A percentile compares a stretch with the other conserved stretches of the same genome.
These are phyloP conservation scores for Champsocephalus esox DNA, from an alignment of 2,797 vertebrate species.

Conservation along the genomic window DNA sequence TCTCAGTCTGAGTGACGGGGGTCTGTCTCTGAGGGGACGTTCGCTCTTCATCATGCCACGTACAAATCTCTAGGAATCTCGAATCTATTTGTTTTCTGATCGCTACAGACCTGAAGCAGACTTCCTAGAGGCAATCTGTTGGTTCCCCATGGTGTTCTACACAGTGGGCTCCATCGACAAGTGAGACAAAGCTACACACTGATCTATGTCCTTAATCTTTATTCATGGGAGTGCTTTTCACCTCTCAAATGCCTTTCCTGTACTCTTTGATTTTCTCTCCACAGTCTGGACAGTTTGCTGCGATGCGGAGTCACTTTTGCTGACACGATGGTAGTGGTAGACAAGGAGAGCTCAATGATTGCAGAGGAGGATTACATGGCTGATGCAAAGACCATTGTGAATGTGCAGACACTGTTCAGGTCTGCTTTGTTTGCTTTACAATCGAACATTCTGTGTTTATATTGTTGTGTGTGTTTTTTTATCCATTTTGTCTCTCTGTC, in stretches of 20 bases:
- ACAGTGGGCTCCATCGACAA: conserved; percentile 91
- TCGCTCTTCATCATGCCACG: conserved; percentile 43
- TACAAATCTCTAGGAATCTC: conserved; percentile 48
- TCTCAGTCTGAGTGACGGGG: conserved; percentile 38
- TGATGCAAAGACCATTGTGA: conserved; percentile 89
- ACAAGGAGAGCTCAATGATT: conserved; percentile 91
- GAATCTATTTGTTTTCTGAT: conserved; percentile 66
- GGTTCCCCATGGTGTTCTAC: conserved; percentile 91
- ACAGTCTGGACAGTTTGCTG: conserved; percentile 87
- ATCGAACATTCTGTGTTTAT: neutral
- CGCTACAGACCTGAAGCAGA: conserved; percentile 86
- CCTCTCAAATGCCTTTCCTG: neutral
- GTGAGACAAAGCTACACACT: conserved; percentile 71
- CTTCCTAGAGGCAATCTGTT: conserved; percentile 90
- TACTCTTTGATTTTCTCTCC: neutral
- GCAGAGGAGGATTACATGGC: conserved; percentile 92
- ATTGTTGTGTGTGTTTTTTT: neutral
- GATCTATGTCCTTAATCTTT: conserved; percentile 4
- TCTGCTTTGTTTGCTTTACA: conserved; percentile 37
- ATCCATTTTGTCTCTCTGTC: neutral
- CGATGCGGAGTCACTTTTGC: conserved; percentile 89
- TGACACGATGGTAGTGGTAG: conserved; percentile 90
- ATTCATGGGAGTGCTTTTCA: neutral
- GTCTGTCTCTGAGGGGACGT: conserved; percentile 44
- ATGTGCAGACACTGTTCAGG: conserved; percentile 90